These are phyloP conservation scores for Lethrus apterus DNA, from an alignment of 1,140 invertebrate genomes.

Conservation along the genomic window DNA sequence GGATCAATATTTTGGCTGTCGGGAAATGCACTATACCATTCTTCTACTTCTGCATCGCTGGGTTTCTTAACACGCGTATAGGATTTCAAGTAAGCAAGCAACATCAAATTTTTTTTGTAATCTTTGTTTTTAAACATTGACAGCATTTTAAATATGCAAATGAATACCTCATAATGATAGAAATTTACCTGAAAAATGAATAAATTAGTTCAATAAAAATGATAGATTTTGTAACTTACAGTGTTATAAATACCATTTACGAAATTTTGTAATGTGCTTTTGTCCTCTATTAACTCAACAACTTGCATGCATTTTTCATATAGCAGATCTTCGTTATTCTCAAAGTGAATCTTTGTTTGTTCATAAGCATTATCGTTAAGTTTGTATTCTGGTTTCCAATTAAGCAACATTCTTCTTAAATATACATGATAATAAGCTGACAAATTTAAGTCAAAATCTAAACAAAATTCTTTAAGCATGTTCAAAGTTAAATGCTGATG, in stretches of 20 bases:
- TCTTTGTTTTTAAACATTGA: conserved; percentile 3
- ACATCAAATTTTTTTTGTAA: conserved; percentile 5
- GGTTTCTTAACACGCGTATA: conserved; percentile 26
- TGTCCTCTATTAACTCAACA: conserved; percentile 20
- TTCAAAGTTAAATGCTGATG: conserved; percentile 18
- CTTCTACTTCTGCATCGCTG: conserved; percentile 27
- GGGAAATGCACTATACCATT: conserved; percentile 30
- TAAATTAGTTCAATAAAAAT: conserved; percentile 3
- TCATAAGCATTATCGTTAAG: conserved; percentile 17
- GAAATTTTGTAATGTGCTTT: conserved; percentile 10
- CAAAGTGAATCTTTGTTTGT: conserved; percentile 17
- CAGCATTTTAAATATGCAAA: conserved; percentile 23
- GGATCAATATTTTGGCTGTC: conserved; percentile 25
- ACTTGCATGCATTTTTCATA: conserved; percentile 19
- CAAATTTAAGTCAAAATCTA: conserved; percentile 28
- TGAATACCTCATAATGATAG: conserved; percentile 37
- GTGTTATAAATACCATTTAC: conserved; percentile 21
- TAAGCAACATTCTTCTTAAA: conserved; percentile 24
- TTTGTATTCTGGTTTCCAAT: conserved; percentile 31
- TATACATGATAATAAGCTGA: conserved; percentile 24
- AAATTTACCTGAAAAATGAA: conserved; percentile 30
- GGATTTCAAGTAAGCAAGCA: conserved; percentile 29
- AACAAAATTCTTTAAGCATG: conserved; percentile 26
- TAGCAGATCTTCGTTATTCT: conserved; percentile 21
- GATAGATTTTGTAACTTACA: conserved; percentile 16